phyloP scores from a whole-genome alignment of 1,140 invertebrate genomes.

The Magallana ariakensis region DNA sequence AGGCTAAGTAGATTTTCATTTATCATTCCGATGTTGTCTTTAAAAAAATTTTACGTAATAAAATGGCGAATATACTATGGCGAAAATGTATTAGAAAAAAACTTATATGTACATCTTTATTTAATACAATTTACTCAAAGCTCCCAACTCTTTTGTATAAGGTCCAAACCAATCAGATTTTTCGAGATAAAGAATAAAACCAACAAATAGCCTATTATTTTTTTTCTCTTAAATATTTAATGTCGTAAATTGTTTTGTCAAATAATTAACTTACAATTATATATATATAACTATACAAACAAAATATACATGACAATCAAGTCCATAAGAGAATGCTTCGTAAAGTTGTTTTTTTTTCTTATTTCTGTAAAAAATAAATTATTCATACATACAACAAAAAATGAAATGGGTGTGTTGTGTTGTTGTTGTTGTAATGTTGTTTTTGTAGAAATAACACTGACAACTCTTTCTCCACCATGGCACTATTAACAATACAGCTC shows the following conservation, averaged over 20 bases:
- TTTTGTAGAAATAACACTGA: conserved; percentile 12
- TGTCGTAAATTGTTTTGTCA: conserved; percentile 18
- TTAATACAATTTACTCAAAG: too few species aligned
- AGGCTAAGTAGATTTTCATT: too few species aligned
- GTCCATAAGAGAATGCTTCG: neutral
- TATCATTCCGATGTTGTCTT: too few species aligned
- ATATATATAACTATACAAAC: neutral
- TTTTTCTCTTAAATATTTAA: conserved; percentile 19
- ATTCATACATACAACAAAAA: conserved; percentile 17
- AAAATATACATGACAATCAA: conserved; percentile 8
- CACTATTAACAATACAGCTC: neutral
- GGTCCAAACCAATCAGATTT: too few species aligned
- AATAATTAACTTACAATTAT: conserved; percentile 19
- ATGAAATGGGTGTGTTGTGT: neutral
- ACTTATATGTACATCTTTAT: too few species aligned
- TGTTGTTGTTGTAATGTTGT: neutral
- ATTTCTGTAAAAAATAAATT: conserved; percentile 25
- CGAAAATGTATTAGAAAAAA: too few species aligned
- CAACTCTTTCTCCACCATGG: conserved; percentile 8
- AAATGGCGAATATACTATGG: too few species aligned
- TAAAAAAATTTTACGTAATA: too few species aligned
- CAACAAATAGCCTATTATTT: neutral
- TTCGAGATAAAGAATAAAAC: neutral
- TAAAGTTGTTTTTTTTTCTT: neutral
- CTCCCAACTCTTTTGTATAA: too few species aligned